Evolutionary conservation across 2,797 vertebrate genomes (phyloP).

Genomic region (Enteromius paludinosus): DNA sequence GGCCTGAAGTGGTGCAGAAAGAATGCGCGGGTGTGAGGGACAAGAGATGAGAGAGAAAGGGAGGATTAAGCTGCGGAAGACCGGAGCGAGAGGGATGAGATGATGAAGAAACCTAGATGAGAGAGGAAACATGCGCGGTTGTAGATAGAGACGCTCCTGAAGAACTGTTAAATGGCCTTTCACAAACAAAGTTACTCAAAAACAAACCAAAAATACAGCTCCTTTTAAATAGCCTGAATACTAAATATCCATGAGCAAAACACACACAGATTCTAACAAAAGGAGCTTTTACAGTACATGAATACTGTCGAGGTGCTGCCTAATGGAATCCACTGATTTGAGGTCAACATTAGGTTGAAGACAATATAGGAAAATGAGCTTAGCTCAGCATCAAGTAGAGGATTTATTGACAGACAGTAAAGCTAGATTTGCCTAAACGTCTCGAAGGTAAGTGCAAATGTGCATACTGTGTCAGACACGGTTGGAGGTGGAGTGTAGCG

Average conservation of each 20-base stretch:
- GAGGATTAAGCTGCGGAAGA: slow-evolving; percentile 70
- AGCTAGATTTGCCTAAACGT: slow-evolving; percentile 8
- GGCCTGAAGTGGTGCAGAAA: slow-evolving; percentile 12
- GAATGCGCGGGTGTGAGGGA: slow-evolving; percentile 64
- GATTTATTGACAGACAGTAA: slow-evolving; percentile 22
- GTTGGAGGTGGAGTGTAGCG: slow-evolving; percentile 1
- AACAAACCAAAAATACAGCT: slow-evolving; percentile 6
- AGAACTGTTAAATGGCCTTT: not conserved
- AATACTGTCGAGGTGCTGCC: not conserved
- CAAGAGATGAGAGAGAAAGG: slow-evolving; percentile 61
- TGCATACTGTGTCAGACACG: slow-evolving; percentile 4
- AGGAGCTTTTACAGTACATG: not conserved
- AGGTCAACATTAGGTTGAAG: not conserved
- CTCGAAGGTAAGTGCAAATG: slow-evolving; percentile 54
- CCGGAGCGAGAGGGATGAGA: slow-evolving; percentile 66
- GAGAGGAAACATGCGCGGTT: slow-evolving; percentile 64
- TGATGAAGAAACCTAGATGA: slow-evolving; percentile 14
- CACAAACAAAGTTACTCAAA: not conserved
- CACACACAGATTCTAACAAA: too few species aligned
- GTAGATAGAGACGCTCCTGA: slow-evolving; percentile 5
- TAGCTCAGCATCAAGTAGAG: slow-evolving; percentile 1
- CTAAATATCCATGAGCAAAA: slow-evolving; percentile 3
- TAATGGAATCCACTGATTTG: slow-evolving; percentile 17
- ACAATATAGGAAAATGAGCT: slow-evolving; percentile 18
- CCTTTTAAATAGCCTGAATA: not conserved